Evolutionary conservation across 1,140 invertebrate genomes (phyloP).

Genomic region (Bombus waltoni): DNA sequence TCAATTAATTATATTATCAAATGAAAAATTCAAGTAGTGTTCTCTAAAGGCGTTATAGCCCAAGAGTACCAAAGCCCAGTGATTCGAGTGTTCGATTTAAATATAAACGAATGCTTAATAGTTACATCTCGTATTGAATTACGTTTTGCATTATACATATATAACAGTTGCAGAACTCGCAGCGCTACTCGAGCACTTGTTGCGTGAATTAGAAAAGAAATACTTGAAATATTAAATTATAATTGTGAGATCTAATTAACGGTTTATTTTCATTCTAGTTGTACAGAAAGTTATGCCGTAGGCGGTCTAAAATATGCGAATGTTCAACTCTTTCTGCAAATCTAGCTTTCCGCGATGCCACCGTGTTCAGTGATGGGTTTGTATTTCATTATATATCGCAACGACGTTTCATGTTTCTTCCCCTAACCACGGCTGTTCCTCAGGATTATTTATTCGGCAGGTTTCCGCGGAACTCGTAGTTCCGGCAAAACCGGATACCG

Average conservation of each 20-base stretch:
- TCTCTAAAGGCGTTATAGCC: neutral
- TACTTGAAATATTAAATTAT: neutral
- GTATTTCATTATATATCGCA: constrained; percentile 66
- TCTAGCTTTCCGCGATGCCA: neutral
- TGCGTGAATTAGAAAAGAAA: neutral
- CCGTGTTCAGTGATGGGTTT: constrained; percentile 40
- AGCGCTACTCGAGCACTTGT: too few species aligned
- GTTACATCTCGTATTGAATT: neutral
- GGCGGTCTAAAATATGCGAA: neutral
- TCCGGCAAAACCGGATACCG: constrained; percentile 78
- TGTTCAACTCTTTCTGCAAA: neutral
- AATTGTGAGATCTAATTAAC: neutral
- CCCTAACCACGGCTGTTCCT: constrained; percentile 66
- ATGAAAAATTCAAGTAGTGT: constrained; percentile 19
- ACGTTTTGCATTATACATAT: neutral
- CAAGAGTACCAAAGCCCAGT: neutral
- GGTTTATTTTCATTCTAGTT: neutral
- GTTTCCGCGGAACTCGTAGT: constrained; percentile 77
- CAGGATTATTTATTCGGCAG: constrained; percentile 80
- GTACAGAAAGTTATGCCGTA: neutral
- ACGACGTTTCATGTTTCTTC: constrained; percentile 56
- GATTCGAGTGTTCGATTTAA: neutral
- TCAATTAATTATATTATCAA: constrained; percentile 6
- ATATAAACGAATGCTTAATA: neutral
- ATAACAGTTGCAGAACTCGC: too few species aligned